A percentile compares a stretch with the other conserved stretches of the same genome.
Conservation (phyloP, 2,113 vertebrate species). For the Sinosuthora webbiana region DNA sequence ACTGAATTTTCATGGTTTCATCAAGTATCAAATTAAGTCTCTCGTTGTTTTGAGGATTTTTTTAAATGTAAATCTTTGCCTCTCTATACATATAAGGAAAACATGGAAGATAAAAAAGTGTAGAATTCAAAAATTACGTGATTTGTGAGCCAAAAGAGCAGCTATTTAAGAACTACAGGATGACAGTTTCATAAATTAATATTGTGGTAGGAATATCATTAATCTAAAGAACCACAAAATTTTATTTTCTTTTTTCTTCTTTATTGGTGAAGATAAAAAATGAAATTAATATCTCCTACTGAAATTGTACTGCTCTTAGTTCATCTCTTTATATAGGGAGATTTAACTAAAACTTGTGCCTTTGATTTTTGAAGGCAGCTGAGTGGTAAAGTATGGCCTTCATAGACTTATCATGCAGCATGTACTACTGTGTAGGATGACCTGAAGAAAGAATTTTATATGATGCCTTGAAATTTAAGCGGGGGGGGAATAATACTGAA, state of each 20-base stretch:
- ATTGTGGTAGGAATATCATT: constrained; percentile 27
- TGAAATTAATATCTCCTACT: background rate
- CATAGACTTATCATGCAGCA: background rate
- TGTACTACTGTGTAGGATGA: background rate
- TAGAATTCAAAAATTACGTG: constrained; percentile 38
- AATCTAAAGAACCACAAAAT: constrained; percentile 60
- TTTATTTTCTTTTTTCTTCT: constrained; percentile 73
- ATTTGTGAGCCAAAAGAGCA: constrained; percentile 52
- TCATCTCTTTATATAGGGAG: background rate
- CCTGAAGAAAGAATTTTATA: background rate
- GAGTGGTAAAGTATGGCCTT: background rate
- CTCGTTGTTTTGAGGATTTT: rapidly evolving
- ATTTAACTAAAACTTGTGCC: background rate
- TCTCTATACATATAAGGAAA: background rate
- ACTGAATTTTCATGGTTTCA: background rate
- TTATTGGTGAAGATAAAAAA: constrained; percentile 59
- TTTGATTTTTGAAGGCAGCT: background rate
- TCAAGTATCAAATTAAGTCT: background rate
- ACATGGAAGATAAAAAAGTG: background rate
- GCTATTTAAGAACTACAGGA: constrained; percentile 51
- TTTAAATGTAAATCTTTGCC: background rate
- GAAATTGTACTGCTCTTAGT: background rate
- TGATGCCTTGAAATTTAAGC: background rate
- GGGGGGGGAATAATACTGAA: background rate
- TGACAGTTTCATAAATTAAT: constrained; percentile 19